Evolutionary conservation across 2,888 invertebrate species (phyloP).

Genomic region (Athalia circularis): DNA sequence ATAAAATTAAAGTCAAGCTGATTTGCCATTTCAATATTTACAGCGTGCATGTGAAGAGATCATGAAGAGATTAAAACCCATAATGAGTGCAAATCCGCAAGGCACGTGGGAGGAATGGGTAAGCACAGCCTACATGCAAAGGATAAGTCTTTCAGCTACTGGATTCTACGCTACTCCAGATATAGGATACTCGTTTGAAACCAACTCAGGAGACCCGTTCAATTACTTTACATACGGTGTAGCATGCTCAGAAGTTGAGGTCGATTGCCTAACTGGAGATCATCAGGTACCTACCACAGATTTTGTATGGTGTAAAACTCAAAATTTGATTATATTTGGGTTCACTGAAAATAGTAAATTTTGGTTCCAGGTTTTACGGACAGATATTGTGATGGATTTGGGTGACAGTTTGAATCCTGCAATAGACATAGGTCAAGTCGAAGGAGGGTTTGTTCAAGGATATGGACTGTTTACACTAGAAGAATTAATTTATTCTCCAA

Average conservation of each 20-base stretch:
- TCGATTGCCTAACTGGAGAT: conserved; percentile 96
- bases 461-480: conserved; percentile 95
- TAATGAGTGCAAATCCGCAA: conserved; percentile 84
- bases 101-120: conserved; percentile 92
- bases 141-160: conserved; percentile 87
- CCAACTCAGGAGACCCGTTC: conserved; percentile 84
- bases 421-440: conserved; percentile 97
- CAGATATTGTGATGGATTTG: conserved; percentile 98
- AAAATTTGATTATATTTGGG: neutral
- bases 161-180: conserved; percentile 89
- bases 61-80: conserved; percentile 83
- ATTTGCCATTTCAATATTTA: conserved; percentile 47
- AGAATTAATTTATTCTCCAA: conserved; percentile 90
- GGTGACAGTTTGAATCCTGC: conserved; percentile 97
- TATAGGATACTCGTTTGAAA: conserved; percentile 83
- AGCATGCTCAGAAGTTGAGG: conserved; percentile 92
- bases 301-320: neutral
- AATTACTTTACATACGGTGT: conserved; percentile 92
- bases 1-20: neutral
- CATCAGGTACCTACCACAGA: conserved; percentile 79
- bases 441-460: conserved; percentile 96
- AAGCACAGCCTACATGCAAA: conserved; percentile 83
- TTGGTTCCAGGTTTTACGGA: conserved; percentile 80
- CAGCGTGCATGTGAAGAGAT: conserved; percentile 87
- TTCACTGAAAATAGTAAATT: neutral